Conservation (phyloP, 2,797 vertebrate species). For the Enoplosus armatus region DNA sequence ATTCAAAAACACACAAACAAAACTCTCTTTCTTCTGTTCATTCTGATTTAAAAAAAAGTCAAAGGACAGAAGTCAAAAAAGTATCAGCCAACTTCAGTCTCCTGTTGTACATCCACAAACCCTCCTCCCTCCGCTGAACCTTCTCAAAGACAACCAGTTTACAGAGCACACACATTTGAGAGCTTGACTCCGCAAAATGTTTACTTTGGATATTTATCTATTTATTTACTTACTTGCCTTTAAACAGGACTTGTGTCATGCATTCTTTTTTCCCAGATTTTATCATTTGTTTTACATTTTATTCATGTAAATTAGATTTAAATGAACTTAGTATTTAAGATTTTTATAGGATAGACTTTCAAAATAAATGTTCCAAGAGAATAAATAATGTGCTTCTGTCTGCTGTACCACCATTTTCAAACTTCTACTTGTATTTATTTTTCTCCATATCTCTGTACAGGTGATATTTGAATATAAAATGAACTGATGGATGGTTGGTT, state of each 20-base stretch:
- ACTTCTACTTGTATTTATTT: too few species aligned
- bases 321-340: background rate
- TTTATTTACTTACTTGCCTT: too few species aligned
- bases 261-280: background rate
- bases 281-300: background rate
- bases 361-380: too few species aligned
- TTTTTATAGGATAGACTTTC: background rate
- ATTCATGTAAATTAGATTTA: too few species aligned
- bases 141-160: background rate
- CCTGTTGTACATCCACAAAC: slow-evolving; percentile 19
- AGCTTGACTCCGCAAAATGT: background rate
- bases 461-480: background rate
- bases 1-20: background rate
- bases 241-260: too few species aligned
- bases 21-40: background rate
- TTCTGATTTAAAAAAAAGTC: too few species aligned
- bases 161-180: background rate
- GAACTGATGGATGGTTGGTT: background rate
- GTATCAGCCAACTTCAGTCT: background rate
- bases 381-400: too few species aligned
- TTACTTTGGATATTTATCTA: background rate
- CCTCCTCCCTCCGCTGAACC: slow-evolving; percentile 1
- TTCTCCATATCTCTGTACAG: background rate
- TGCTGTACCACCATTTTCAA: too few species aligned
- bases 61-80: slow-evolving; percentile 22